Base-by-base conservation (phyloP, 2,797 vertebrate genomes). In the Syndactyla subalaris region DNA sequence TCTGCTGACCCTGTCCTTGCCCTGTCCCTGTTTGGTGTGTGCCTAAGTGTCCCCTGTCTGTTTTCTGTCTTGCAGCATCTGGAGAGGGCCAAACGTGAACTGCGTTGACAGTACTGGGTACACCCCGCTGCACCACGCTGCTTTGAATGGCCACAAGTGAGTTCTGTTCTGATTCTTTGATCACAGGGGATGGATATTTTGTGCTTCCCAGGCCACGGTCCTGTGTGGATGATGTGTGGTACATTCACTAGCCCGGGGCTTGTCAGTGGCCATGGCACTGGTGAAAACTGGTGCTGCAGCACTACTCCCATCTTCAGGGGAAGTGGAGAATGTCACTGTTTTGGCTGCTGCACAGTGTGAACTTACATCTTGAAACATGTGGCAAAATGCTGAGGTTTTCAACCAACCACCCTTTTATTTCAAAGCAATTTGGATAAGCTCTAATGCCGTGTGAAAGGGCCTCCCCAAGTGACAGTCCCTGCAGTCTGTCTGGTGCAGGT, bases 61-160 rank as follows among this genome's bases (percentile, higher is more conserved):
- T 61, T 91, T 93, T 94, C 87, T 93, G 71, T 89, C 93, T 71
- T 89, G 59, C 98, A 99, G 99, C 96, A 99, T 99, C 97, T 99
- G 99, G 99, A 99, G 99, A 96, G 99, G 99, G 80, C 99, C 99
- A 36, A 99, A 99, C 89, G 99, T 99, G 98, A 99, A 99, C 97
- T 99, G 99, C 79, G 99, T 99, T 94, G 99, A 99, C 98, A 99
- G 98, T 96, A 99, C 99, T 88, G 99, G 99, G 96, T 99, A 99
- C 93, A 99, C 99, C 8, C 99, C 99, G 7, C 98, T 99, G 84
- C 99, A 99, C 97, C 99, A 99, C 32, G 99, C 99, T 20, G 99
- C 99, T 92, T 82, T 99, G 38, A 99, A 99, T 24, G 99, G 99
- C 95, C 99, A 99, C 97, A 99, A 98, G 99, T 99, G 97, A 97